These are phyloP conservation scores for Hippocampus abdominalis DNA, from an alignment of 2,113 vertebrate species.

Conservation along the genomic window DNA sequence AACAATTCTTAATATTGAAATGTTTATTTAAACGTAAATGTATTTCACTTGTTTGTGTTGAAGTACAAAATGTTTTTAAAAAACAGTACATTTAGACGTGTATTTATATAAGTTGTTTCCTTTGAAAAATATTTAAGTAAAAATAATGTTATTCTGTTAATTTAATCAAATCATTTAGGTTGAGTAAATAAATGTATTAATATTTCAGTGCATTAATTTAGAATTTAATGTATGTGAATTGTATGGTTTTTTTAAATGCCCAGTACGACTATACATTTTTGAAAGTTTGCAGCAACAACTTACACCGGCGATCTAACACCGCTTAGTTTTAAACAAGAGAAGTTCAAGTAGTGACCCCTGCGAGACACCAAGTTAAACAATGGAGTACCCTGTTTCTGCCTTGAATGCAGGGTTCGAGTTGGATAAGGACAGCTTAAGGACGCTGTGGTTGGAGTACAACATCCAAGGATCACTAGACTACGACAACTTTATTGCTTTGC, in stretches of 20 bases:
- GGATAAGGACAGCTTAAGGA: conserved; percentile 43
- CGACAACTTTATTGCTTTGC: conserved; percentile 45
- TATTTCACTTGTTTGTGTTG: background rate
- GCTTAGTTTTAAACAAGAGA: background rate
- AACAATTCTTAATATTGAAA: too few relatives aligned
- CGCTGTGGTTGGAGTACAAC: conserved; percentile 46
- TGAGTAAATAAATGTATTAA: too few relatives aligned
- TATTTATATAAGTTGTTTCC: too few relatives aligned
- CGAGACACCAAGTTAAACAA: background rate
- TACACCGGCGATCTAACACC: too few relatives aligned
- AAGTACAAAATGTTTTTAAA: background rate
- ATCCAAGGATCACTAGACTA: conserved; percentile 40
- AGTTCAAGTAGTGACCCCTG: background rate
- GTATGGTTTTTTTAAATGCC: too few relatives aligned
- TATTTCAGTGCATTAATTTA: too few relatives aligned
- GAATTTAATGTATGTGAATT: too few relatives aligned
- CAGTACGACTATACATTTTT: too few relatives aligned
- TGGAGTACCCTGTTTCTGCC: background rate
- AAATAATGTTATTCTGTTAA: too few relatives aligned
- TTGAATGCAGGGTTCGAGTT: conserved; percentile 34
- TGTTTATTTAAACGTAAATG: background rate
- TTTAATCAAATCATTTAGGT: too few relatives aligned
- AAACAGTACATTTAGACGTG: too few relatives aligned
- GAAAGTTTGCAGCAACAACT: background rate
- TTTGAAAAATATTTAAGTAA: too few relatives aligned